Conservation (phyloP, 2,113 vertebrate species). For the Alligator mississippiensis region DNA sequence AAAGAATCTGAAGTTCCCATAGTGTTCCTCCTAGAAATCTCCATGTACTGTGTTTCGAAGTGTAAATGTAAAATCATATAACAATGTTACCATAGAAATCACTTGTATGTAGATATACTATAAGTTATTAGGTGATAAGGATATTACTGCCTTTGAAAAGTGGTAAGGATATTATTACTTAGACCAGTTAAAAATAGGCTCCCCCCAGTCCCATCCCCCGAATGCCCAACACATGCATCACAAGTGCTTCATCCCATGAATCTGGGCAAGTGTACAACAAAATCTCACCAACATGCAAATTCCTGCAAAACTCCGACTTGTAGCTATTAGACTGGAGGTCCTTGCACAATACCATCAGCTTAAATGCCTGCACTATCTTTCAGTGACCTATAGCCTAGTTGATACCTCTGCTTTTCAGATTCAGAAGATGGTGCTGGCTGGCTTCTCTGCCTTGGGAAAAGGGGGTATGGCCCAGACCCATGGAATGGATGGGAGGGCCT, state of each 20-base stretch:
- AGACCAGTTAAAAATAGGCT: constrained; percentile 9
- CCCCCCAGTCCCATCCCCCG: background rate
- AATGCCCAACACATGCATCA: background rate
- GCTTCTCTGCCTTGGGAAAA: background rate
- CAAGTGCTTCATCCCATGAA: background rate
- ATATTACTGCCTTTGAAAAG: background rate
- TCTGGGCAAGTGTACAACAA: background rate
- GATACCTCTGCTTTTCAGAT: background rate
- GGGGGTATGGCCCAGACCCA: too few relatives aligned
- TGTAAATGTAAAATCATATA: background rate
- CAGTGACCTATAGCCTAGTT: background rate
- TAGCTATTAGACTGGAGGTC: background rate
- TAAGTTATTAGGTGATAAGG: background rate
- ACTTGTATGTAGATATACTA: background rate
- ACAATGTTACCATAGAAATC: background rate
- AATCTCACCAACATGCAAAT: background rate
- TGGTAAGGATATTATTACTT: background rate
- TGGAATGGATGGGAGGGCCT: too few relatives aligned
- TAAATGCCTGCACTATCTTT: background rate
- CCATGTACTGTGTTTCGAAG: background rate
- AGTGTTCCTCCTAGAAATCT: background rate
- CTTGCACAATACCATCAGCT: background rate
- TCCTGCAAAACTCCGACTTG: background rate
- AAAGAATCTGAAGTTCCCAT: background rate
- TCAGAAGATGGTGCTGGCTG: rapidly evolving